A percentile compares a stretch with the other conserved stretches of the same genome.
These are phyloP conservation scores for Danio tinwini DNA, from an alignment of 2,797 vertebrate genomes.

Conservation along the genomic window DNA sequence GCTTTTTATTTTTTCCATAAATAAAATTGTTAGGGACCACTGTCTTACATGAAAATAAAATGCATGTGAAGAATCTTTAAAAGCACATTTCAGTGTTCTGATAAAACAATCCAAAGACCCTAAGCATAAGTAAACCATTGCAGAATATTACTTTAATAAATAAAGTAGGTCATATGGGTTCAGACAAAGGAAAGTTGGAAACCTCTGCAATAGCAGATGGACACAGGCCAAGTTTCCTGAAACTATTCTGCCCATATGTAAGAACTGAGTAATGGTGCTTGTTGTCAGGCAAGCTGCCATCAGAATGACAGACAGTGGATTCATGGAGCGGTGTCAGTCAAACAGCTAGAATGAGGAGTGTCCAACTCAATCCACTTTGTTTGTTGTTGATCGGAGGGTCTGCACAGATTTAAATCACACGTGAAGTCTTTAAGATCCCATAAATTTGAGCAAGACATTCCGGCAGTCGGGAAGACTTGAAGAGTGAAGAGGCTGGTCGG, in stretches of 20 bases:
- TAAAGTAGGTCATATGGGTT: not conserved
- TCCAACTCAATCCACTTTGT: conserved; percentile 42
- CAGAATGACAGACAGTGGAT: conserved; percentile 13
- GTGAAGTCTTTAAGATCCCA: conserved; percentile 71
- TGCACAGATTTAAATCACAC: conserved; percentile 72
- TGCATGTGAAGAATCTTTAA: not conserved
- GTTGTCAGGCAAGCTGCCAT: conserved; percentile 27
- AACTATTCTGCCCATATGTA: conserved; percentile 1
- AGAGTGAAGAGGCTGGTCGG: conserved; percentile 64
- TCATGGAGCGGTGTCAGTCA: conserved; percentile 44
- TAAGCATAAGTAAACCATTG: not conserved
- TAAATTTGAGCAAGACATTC: conserved; percentile 74
- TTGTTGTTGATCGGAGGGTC: conserved; percentile 44
- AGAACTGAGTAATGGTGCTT: not conserved
- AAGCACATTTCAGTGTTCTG: not conserved
- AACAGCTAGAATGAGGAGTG: conserved; percentile 15
- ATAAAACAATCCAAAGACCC: not conserved
- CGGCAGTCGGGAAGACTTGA: conserved; percentile 68
- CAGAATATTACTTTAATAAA: not conserved
- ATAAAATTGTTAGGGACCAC: too few species aligned
- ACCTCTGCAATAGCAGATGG: not conserved
- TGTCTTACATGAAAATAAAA: not conserved
- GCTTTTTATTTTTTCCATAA: too few species aligned
- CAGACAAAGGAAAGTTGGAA: not conserved
- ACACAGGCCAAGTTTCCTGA: conserved; percentile 9